A percentile compares a stretch with the other conserved stretches of the same genome.
Evolutionary conservation across 2,113 vertebrate species (phyloP).

Genomic region (Orycteropus afer): DNA sequence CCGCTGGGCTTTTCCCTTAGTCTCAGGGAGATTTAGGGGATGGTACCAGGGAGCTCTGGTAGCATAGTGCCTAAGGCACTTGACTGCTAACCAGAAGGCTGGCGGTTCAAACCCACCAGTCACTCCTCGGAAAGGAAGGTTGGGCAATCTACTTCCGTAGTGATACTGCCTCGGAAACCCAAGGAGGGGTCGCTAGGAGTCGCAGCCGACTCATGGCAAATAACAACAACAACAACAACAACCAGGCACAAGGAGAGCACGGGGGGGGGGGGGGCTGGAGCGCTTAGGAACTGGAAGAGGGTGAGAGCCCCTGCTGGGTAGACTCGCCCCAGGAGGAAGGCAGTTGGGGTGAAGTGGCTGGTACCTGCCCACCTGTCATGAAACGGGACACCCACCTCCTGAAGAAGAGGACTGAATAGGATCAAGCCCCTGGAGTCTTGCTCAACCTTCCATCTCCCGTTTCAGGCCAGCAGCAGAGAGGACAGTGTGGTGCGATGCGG

Average conservation of each 20-base stretch:
- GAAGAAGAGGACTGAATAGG: background rate
- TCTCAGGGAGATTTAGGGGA: background rate
- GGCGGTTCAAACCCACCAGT: too few relatives aligned
- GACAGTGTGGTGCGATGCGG: background rate
- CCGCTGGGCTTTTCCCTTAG: background rate
- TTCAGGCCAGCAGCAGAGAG: background rate
- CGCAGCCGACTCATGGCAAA: too few relatives aligned
- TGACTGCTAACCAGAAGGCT: too few relatives aligned
- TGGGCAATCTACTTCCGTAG: too few relatives aligned
- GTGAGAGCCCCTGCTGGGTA: background rate
- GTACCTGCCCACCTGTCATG: background rate
- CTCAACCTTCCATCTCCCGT: constrained; percentile 16
- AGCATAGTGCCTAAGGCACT: too few relatives aligned
- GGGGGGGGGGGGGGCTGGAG: too few relatives aligned
- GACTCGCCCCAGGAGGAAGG: background rate
- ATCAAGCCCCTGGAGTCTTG: background rate
- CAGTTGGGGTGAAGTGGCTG: background rate
- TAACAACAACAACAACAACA: too few relatives aligned
- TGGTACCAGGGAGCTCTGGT: too few relatives aligned
- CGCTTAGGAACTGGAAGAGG: background rate
- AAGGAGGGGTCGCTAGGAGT: too few relatives aligned
- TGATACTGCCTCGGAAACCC: too few relatives aligned
- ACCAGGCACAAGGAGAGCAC: too few relatives aligned
- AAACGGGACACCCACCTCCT: background rate
- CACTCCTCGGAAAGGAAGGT: too few relatives aligned